phyloP scores from a whole-genome alignment of 2,113 vertebrate species.

The Cacatua alba region DNA sequence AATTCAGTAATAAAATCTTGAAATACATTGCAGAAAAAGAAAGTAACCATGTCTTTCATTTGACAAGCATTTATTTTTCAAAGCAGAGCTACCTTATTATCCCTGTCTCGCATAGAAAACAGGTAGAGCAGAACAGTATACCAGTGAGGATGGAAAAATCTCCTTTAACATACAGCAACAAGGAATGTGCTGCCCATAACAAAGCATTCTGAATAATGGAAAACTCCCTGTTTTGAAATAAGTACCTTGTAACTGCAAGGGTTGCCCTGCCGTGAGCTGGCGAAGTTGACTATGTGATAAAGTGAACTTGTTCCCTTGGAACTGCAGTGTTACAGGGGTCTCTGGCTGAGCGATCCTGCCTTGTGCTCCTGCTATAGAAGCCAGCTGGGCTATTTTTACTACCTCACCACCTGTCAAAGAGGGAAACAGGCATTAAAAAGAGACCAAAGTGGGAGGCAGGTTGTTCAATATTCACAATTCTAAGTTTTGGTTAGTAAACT shows the following conservation, averaged over 20 bases:
- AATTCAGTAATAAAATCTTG: neutral
- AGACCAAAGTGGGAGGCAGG: neutral
- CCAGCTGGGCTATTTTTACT: constrained; percentile 88
- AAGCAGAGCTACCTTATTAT: neutral
- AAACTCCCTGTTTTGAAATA: neutral
- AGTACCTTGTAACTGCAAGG: constrained; percentile 92
- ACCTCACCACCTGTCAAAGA: constrained; percentile 84
- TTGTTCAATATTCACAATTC: neutral
- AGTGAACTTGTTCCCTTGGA: constrained; percentile 94
- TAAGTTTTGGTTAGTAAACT: constrained; percentile 78
- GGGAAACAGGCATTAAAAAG: constrained; percentile 21
- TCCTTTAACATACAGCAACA: neutral
- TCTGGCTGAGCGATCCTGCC: constrained; percentile 87
- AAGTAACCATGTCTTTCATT: neutral
- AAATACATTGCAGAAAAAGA: neutral
- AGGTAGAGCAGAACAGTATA: neutral
- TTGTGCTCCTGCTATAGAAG: constrained; percentile 85
- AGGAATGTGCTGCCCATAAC: neutral
- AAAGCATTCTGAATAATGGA: neutral
- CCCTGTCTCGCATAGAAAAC: neutral
- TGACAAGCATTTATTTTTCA: neutral
- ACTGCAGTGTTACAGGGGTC: constrained; percentile 91
- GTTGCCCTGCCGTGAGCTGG: constrained; percentile 92
- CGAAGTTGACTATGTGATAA: constrained; percentile 91
- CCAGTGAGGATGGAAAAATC: neutral